Evolutionary conservation across 2,888 invertebrate genomes (phyloP).

Genomic region (Xylophagus ater): DNA sequence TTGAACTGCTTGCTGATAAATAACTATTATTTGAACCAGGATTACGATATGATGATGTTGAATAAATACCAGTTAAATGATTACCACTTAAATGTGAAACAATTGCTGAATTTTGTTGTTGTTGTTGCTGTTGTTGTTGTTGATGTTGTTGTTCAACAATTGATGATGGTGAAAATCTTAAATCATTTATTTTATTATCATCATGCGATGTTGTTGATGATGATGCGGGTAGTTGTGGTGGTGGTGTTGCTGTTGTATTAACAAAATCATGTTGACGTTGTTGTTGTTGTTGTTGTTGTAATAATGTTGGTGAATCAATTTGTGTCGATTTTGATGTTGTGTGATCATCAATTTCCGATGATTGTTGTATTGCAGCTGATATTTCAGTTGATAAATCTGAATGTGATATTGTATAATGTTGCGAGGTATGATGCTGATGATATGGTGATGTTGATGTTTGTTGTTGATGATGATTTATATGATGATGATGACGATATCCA

Average conservation of each 20-base stretch:
- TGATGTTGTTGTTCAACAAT: slow-evolving; percentile 23
- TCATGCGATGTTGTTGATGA: too few relatives aligned
- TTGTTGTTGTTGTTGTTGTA: background rate
- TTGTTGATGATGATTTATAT: slow-evolving; percentile 22
- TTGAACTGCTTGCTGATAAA: slow-evolving; percentile 19
- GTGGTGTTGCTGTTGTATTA: too few relatives aligned
- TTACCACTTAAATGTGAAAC: slow-evolving; percentile 26
- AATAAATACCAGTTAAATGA: slow-evolving; percentile 26
- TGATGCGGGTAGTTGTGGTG: too few relatives aligned
- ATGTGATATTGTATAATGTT: slow-evolving; percentile 50
- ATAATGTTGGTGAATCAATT: slow-evolving; percentile 49
- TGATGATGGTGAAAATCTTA: slow-evolving; percentile 39
- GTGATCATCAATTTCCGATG: slow-evolving; percentile 50
- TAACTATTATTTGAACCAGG: slow-evolving; percentile 23
- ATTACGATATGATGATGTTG: slow-evolving; percentile 30
- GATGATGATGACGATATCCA: slow-evolving; percentile 17
- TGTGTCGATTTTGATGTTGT: slow-evolving; percentile 59
- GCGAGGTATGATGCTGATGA: slow-evolving; percentile 32
- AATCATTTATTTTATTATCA: slow-evolving; percentile 36
- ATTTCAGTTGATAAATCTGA: slow-evolving; percentile 67
- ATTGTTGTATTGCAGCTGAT: slow-evolving; percentile 59
- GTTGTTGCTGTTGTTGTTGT: slow-evolving; percentile 25
- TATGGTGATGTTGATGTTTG: slow-evolving; percentile 27
- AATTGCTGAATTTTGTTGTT: slow-evolving; percentile 26
- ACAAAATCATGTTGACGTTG: too few relatives aligned